Conservation (phyloP, 2,113 vertebrate genomes). For the Nycticryphes semicollaris region DNA sequence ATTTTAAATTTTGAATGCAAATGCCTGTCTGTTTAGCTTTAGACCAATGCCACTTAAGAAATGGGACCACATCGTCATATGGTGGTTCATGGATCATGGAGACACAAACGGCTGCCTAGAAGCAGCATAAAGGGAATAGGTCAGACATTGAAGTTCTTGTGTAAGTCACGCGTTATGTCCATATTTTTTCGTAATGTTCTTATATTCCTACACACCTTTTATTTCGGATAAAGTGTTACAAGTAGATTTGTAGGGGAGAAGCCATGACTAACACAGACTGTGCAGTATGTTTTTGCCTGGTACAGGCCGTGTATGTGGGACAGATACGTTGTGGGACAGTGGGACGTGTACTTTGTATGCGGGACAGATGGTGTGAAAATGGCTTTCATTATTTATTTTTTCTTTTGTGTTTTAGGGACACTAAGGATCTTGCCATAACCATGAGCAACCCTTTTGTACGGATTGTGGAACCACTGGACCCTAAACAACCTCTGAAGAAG, state of each 20-base stretch:
- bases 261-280: background rate
- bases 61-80: accelerated
- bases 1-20: background rate
- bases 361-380: background rate
- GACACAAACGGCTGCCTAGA: background rate
- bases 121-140: background rate
- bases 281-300: background rate
- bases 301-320: background rate
- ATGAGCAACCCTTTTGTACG: constrained; percentile 86
- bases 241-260: background rate
- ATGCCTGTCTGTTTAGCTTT: background rate
- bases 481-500: constrained; percentile 77
- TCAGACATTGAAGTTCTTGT: background rate
- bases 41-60: background rate
- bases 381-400: background rate
- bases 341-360: accelerated
- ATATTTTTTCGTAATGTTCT: background rate
- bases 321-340: background rate
- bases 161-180: background rate
- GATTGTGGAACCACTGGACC: constrained; percentile 84
- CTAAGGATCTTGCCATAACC: constrained; percentile 8
- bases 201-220: background rate
- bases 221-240: background rate
- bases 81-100: background rate
- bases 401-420: constrained; percentile 43